Percentiles rank a stretch among this genome's conserved stretches.
Conservation (phyloP, 2,888 invertebrate genomes). For the Idaea dimidiata region DNA sequence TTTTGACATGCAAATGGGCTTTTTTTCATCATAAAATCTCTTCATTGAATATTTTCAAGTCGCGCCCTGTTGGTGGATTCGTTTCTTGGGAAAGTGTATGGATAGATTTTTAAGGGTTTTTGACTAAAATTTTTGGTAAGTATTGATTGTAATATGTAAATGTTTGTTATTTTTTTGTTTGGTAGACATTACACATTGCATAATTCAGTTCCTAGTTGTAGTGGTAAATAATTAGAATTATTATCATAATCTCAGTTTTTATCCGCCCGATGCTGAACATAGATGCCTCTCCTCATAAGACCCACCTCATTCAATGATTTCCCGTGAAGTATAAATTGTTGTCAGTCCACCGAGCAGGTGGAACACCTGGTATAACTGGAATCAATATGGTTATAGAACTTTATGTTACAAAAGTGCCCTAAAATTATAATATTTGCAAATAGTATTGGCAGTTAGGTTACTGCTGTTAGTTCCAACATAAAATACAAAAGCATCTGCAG, state of each 20-base stretch:
- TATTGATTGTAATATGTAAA: neutral
- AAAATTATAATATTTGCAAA: neutral
- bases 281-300: too few relatives aligned
- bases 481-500: conserved; percentile 20
- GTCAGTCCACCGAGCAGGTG: too few relatives aligned
- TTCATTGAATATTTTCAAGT: conserved; percentile 73
- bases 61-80: conserved; percentile 63
- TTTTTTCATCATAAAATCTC: conserved; percentile 71
- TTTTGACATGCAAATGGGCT: conserved; percentile 77
- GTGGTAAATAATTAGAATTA: too few relatives aligned
- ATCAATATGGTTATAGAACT: too few relatives aligned
- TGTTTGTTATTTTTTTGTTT: neutral
- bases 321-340: too few relatives aligned
- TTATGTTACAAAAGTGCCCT: neutral
- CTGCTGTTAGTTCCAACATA: conserved; percentile 4
- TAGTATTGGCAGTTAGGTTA: neutral
- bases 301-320: too few relatives aligned
- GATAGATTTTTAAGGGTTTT: conserved; percentile 1
- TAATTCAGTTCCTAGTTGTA: too few relatives aligned
- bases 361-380: too few relatives aligned
- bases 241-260: too few relatives aligned
- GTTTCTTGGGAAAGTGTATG: conserved; percentile 42
- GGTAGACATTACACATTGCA: too few relatives aligned
- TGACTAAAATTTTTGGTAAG: neutral
- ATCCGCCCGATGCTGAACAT: too few relatives aligned